A percentile compares a stretch with the other conserved stretches of the same genome.
These are phyloP conservation scores for Proctacanthus coquilletti DNA, from an alignment of 1,140 invertebrate genomes.

Conservation along the genomic window DNA sequence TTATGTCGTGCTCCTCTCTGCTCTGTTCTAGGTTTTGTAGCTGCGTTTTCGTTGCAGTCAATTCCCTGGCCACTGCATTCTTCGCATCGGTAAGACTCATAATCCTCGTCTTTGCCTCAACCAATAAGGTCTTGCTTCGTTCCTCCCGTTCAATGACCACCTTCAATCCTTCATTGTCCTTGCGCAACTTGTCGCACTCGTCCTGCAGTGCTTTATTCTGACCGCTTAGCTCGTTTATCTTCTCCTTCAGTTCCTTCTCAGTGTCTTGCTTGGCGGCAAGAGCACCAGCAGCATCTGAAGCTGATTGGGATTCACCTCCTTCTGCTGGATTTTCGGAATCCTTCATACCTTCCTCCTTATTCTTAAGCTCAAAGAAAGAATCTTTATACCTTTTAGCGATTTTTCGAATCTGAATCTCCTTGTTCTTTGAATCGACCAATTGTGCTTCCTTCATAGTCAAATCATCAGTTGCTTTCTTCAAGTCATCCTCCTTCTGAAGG, in stretches of 20 bases:
- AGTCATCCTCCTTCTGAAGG: conserved; percentile 42
- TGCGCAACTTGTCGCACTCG: conserved; percentile 47
- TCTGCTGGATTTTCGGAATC: conserved; percentile 28
- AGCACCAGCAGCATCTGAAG: conserved; percentile 15
- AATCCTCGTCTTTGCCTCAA: conserved; percentile 54
- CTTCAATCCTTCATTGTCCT: conserved; percentile 54
- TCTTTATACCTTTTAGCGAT: conserved; percentile 87
- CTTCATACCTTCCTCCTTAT: conserved; percentile 23
- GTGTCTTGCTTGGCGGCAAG: conserved; percentile 27
- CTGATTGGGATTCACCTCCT: conserved; percentile 28
- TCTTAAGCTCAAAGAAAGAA: conserved; percentile 55
- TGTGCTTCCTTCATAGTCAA: conserved; percentile 46
- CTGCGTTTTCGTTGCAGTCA: conserved; percentile 42
- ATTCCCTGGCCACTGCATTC: conserved; percentile 39
- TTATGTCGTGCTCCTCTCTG: conserved; percentile 21
- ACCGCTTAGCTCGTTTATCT: conserved; percentile 44
- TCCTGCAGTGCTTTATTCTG: conserved; percentile 39
- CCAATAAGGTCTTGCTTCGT: conserved; percentile 52
- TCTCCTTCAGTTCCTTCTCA: conserved; percentile 32
- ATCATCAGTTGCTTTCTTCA: conserved; percentile 50
- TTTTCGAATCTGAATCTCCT: conserved; percentile 68
- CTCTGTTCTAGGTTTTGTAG: conserved; percentile 17
- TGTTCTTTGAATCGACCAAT: conserved; percentile 57
- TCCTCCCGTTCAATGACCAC: conserved; percentile 50
- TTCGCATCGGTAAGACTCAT: conserved; percentile 50